A percentile compares a stretch with the other conserved stretches of the same genome.
Evolutionary conservation across 2,113 vertebrate species (phyloP).

Genomic region (Dryoscopus gambensis): DNA sequence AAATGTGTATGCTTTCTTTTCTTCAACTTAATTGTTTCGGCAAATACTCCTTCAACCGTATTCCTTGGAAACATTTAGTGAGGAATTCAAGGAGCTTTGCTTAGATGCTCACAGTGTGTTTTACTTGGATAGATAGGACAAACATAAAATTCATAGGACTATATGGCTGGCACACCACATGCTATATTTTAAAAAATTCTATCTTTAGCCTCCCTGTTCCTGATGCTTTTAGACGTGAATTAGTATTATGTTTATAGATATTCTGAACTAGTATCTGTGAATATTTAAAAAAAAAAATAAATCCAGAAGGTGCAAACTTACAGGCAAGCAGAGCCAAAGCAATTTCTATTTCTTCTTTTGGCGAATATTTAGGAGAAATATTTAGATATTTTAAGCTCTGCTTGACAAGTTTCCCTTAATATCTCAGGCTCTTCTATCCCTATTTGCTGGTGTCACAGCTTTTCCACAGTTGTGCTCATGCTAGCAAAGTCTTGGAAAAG

Average conservation of each 20-base stretch:
- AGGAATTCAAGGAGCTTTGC: neutral
- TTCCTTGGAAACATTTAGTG: neutral
- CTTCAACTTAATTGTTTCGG: neutral
- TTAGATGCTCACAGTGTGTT: constrained; percentile 18
- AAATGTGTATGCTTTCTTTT: neutral
- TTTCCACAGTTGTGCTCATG: neutral
- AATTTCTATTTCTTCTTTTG: constrained; percentile 2
- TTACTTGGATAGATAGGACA: constrained; percentile 37
- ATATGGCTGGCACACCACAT: constrained; percentile 14
- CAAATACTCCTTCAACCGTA: neutral
- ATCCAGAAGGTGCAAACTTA: constrained; percentile 39
- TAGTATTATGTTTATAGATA: constrained; percentile 36
- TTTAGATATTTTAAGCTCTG: constrained; percentile 35
- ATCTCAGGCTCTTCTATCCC: neutral
- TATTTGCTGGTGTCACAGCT: constrained; percentile 27
- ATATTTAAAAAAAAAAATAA: neutral
- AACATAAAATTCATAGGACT: constrained; percentile 9
- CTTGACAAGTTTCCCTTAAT: constrained; percentile 2
- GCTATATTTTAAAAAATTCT: neutral
- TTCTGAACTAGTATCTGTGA: constrained; percentile 22
- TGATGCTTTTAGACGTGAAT: neutral
- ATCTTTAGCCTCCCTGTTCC: constrained; percentile 7
- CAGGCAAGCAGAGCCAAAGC: constrained; percentile 14
- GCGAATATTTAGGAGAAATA: constrained; percentile 17
- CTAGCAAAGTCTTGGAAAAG: constrained; percentile 14